Evolutionary conservation across 2,113 vertebrate species (phyloP).

Genomic region (Todiramphus chloris): DNA sequence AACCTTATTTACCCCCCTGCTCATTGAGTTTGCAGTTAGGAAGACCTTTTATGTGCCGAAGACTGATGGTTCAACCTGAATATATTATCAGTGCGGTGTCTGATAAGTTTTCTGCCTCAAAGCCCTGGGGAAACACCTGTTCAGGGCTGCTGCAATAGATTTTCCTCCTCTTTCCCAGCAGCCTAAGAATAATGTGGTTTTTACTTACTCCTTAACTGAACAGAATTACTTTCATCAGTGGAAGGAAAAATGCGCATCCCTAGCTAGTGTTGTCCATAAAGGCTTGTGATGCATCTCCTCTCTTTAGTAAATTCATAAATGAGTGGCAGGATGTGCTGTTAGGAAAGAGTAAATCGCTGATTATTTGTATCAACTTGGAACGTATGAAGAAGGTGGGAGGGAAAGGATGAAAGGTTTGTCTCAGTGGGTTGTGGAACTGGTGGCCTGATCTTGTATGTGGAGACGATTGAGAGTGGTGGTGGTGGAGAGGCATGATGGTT

Average conservation of each 20-base stretch:
- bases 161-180: slow-evolving; percentile 3
- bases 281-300: not conserved
- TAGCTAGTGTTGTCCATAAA: not conserved
- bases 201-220: slow-evolving; percentile 2
- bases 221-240: not conserved
- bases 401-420: not conserved
- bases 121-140: not conserved
- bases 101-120: not conserved
- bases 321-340: not conserved
- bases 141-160: slow-evolving; percentile 18
- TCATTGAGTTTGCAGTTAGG: not conserved
- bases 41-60: not conserved
- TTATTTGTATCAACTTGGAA: not conserved
- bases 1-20: not conserved
- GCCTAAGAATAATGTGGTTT: not conserved
- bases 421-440: not conserved
- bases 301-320: not conserved
- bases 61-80: not conserved
- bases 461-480: not conserved
- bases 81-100: not conserved
- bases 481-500: not conserved
- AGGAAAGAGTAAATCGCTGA: not conserved
- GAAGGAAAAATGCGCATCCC: not conserved
- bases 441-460: not conserved
- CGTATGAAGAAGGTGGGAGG: accelerated